Percentiles rank a stretch among this genome's conserved stretches.
Evolutionary conservation across 2,113 vertebrate genomes (phyloP).

Genomic region (Lipotes vexillifer): DNA sequence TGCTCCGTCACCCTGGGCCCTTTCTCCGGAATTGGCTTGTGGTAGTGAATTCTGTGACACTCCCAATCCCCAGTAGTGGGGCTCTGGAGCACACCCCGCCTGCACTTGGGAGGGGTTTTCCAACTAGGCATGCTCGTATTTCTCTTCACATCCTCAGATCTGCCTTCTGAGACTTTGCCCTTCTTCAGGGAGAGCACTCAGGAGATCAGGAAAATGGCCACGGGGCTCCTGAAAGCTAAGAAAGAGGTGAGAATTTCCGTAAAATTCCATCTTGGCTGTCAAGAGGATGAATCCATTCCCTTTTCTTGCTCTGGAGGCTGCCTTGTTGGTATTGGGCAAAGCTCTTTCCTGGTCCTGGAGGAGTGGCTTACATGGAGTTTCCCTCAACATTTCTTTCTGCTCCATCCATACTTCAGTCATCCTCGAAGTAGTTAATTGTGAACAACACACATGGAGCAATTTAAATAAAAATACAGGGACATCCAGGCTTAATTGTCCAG

Average conservation of each 20-base stretch:
- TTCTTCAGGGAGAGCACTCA: neutral
- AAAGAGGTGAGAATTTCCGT: constrained; percentile 7
- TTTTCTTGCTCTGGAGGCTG: neutral
- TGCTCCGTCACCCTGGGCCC: neutral
- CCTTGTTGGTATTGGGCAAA: neutral
- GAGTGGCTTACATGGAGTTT: too few species aligned
- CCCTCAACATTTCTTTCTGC: neutral
- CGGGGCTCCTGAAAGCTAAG: neutral
- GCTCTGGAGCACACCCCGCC: neutral
- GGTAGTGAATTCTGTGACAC: neutral
- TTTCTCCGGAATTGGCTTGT: neutral
- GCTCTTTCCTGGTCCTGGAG: neutral
- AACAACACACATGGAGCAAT: neutral
- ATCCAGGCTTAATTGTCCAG: neutral
- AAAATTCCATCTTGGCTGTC: neutral
- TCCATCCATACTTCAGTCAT: neutral
- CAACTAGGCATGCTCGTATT: neutral
- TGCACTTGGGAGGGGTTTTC: neutral
- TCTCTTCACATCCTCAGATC: neutral
- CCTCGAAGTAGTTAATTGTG: neutral
- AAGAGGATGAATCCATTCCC: neutral
- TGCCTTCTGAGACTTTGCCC: neutral
- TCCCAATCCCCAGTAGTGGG: neutral
- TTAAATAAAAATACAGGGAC: neutral
- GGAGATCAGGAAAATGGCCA: neutral